A percentile compares a stretch with the other conserved stretches of the same genome.
Conservation (phyloP, 2,888 invertebrate species). For the Hirtodrosophila alboralis region DNA sequence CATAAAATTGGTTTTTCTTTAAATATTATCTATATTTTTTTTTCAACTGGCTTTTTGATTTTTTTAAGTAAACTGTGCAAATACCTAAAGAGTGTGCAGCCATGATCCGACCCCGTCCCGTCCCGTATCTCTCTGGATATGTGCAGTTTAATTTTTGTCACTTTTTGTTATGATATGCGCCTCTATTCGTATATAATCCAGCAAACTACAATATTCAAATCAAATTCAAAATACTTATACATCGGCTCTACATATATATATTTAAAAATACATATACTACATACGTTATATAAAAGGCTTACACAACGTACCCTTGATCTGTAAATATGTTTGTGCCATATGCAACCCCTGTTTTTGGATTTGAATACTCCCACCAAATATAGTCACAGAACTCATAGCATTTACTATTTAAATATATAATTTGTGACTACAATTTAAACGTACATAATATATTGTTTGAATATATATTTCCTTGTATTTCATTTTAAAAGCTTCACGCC, state of each 20-base stretch:
- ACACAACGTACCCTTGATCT: constrained; percentile 63
- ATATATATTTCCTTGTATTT: not conserved
- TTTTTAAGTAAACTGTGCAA: constrained; percentile 28
- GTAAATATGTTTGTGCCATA: constrained; percentile 83
- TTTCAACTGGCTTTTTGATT: constrained; percentile 22
- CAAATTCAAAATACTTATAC: constrained; percentile 10
- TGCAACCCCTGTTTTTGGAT: constrained; percentile 75
- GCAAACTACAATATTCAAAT: constrained; percentile 30
- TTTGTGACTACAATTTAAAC: constrained; percentile 8
- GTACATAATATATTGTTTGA: constrained; percentile 1
- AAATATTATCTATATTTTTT: constrained; percentile 5
- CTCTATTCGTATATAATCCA: constrained; percentile 52
- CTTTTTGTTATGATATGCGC: constrained; percentile 71
- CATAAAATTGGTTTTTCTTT: constrained; percentile 7
- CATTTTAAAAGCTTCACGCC: constrained; percentile 14
- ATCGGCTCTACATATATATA: constrained; percentile 32
- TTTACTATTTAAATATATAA: not conserved
- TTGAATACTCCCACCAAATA: constrained; percentile 32
- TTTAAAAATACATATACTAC: constrained; percentile 19
- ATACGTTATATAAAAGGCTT: constrained; percentile 66
- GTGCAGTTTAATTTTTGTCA: constrained; percentile 64
- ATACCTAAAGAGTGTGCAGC: constrained; percentile 39
- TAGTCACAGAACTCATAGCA: constrained; percentile 29
- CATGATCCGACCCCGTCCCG: constrained; percentile 25
- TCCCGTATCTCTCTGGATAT: constrained; percentile 57